A percentile compares a stretch with the other conserved stretches of the same genome.
Evolutionary conservation across 2,888 invertebrate species (phyloP).

Genomic region (Junonia oenone): DNA sequence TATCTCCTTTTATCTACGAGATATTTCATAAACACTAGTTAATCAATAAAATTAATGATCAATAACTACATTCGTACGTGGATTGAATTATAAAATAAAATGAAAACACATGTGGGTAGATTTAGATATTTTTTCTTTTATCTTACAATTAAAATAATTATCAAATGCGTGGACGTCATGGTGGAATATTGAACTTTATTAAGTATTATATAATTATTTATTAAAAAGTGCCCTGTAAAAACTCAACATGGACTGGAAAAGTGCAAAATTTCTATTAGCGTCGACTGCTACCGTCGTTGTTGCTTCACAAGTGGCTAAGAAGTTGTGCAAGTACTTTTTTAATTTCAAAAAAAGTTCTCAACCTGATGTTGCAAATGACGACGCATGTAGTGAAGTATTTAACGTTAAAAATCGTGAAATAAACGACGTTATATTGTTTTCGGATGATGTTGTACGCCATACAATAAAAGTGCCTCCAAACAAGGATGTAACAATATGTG

Average conservation of each 20-base stretch:
- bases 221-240: slow-evolving; percentile 4
- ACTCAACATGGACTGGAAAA: slow-evolving; percentile 65
- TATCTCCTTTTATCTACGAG: no score
- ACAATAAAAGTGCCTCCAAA: slow-evolving; percentile 58
- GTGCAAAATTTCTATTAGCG: slow-evolving; percentile 59
- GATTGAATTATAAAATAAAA: neutral
- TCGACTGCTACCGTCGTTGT: slow-evolving; percentile 65
- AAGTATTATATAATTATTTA: neutral
- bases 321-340: slow-evolving; percentile 58
- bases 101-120: slow-evolving; percentile 41
- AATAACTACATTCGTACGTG: no score
- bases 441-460: slow-evolving; percentile 61
- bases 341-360: slow-evolving; percentile 37
- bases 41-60: no score
- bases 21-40: no score
- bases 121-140: neutral
- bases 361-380: slow-evolving; percentile 41
- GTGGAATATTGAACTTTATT: slow-evolving; percentile 39
- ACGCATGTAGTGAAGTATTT: slow-evolving; percentile 51
- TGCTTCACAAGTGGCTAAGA: slow-evolving; percentile 63
- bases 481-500: slow-evolving; percentile 58
- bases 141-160: slow-evolving; percentile 9
- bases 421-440: slow-evolving; percentile 71
- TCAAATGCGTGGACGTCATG: slow-evolving; percentile 60
- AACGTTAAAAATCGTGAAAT: slow-evolving; percentile 62